Base-by-base conservation (phyloP, 2,888 invertebrate species). In the Catonia carolina region DNA sequence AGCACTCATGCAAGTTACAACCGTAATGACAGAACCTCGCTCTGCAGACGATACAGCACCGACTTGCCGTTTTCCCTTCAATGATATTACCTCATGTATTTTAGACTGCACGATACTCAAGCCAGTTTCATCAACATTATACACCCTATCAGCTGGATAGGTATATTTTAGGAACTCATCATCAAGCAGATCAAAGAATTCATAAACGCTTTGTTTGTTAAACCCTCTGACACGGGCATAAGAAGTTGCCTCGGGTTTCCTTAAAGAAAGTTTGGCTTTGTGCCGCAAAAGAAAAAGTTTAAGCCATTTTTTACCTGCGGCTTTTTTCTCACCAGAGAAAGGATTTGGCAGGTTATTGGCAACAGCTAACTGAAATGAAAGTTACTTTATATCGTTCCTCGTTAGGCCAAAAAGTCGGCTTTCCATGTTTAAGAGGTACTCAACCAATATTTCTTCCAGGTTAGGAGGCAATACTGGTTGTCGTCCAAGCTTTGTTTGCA, bases 41-140 rank as follows among this genome's bases (percentile, higher is more conserved):
- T 71, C 68, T 8, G 68, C 68, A 42, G 69, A 68, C 5, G 67
- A 66, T 52, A 67, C n/a, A 45, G 66, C 50, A 10, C 61, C 67
- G 31, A 71, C 64, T 62, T 37, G 62, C 51, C n/a, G n/a, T 64
- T 69, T 69, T n/a, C 70, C 70, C 60, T 65, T 65, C 4, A 37
- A 59, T 4, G 64, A 63, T 22, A 70, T 54, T 23, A 69, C 61
- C 60, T 67, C 49, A 5, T 63, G 61, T 37, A 66, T 64, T 58
- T 64, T 64, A 8, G 62, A 66, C 56, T 63, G 69, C 2, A 69
- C 67, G 8, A 67, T 63, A 17, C 66, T 55, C 4, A 71, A 58
- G 2, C 70, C 70, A 17, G 69, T 69, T 61, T 70, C 69, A 55
- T 71, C 69, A 0, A 70, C 67, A 54, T 70, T 71, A 53, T 63